phyloP scores from a whole-genome alignment of 1,140 invertebrate species.

The Drosophila yakuba region DNA sequence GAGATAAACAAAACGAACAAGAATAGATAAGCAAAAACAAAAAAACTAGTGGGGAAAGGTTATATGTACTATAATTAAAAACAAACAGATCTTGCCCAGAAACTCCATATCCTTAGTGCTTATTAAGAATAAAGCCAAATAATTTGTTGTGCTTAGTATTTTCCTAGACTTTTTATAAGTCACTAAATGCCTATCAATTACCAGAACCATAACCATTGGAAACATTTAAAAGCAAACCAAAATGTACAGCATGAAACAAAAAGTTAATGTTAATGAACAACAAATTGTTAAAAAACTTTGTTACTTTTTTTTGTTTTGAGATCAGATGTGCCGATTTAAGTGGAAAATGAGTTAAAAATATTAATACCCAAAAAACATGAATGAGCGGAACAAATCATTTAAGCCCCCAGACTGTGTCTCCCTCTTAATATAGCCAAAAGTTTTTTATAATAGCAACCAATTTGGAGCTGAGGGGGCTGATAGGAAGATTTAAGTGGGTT shows the following conservation, averaged over 20 bases:
- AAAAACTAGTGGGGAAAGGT: slow-evolving; percentile 16
- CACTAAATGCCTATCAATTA: too few relatives aligned
- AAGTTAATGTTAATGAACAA: slow-evolving; percentile 37
- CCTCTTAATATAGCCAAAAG: slow-evolving; percentile 1
- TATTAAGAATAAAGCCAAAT: not conserved
- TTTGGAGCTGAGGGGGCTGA: slow-evolving; percentile 7
- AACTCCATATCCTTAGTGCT: not conserved
- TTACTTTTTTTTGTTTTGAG: too few relatives aligned
- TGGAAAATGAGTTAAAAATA: not conserved
- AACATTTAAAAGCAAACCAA: too few relatives aligned
- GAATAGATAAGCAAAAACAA: slow-evolving; percentile 31
- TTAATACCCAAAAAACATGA: slow-evolving; percentile 13
- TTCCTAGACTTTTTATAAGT: too few relatives aligned
- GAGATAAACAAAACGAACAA: slow-evolving; percentile 40
- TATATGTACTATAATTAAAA: slow-evolving; percentile 46
- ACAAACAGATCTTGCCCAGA: slow-evolving; percentile 26
- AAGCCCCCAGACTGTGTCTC: slow-evolving; percentile 4
- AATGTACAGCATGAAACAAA: not conserved
- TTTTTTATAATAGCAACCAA: slow-evolving; percentile 19
- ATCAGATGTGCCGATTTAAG: not conserved
- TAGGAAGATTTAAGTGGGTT: slow-evolving; percentile 16
- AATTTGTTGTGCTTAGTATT: too few relatives aligned
- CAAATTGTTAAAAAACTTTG: not conserved
- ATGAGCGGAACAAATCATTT: slow-evolving; percentile 15
- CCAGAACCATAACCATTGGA: too few relatives aligned